These are phyloP conservation scores for Passer domesticus DNA, from an alignment of 2,113 vertebrate genomes.

Conservation along the genomic window DNA sequence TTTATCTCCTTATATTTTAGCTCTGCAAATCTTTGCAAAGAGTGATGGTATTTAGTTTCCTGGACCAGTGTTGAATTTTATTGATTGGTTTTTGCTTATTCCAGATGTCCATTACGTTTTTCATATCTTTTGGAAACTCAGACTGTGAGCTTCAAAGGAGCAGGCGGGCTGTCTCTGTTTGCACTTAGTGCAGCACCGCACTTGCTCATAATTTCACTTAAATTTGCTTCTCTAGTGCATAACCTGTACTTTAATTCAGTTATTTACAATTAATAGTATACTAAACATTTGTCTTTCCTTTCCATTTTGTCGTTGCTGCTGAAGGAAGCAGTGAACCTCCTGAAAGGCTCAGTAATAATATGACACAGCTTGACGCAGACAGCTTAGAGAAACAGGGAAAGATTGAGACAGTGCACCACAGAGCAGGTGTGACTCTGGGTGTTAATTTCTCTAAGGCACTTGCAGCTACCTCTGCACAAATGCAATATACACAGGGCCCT, in stretches of 20 bases:
- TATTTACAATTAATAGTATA: neutral
- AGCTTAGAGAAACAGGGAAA: constrained; percentile 2
- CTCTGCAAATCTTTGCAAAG: neutral
- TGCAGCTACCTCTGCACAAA: neutral
- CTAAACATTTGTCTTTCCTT: neutral
- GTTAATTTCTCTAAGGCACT: neutral
- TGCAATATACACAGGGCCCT: neutral
- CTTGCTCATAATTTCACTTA: neutral
- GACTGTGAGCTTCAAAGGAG: neutral
- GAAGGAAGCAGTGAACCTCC: constrained; percentile 9
- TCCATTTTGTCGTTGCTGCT: neutral
- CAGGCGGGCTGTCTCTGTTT: neutral
- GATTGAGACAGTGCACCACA: neutral
- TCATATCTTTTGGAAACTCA: neutral
- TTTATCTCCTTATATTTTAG: neutral
- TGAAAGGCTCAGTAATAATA: neutral
- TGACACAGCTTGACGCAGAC: constrained; percentile 30
- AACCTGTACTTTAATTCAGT: neutral
- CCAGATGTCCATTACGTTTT: neutral
- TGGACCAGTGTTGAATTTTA: neutral
- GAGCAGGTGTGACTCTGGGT: neutral
- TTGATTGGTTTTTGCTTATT: neutral
- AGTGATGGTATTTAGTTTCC: neutral
- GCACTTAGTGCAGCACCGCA: neutral
- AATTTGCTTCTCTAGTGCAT: neutral